Percentiles rank a stretch among this genome's conserved stretches.
Evolutionary conservation across 92 coral and sea anemone species (phyloP).

Genomic region (Umimayanthus chanpuru): DNA sequence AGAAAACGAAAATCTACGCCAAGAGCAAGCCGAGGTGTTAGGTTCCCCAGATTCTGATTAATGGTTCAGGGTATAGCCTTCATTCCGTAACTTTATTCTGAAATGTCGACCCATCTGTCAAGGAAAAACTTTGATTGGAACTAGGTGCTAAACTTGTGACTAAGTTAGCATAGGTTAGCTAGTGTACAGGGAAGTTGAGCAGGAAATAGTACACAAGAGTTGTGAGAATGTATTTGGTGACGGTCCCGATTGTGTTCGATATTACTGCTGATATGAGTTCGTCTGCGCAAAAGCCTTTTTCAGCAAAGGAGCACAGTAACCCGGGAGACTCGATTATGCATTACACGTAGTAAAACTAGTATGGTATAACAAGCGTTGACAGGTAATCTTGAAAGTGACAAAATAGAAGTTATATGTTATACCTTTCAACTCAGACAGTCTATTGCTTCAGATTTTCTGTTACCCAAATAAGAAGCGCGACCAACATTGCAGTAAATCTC

Average conservation of each 20-base stretch:
- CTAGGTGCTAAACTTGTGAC: background rate
- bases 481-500: background rate
- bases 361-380: background rate
- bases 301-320: background rate
- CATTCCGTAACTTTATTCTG: conserved; percentile 14
- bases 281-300: background rate
- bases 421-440: background rate
- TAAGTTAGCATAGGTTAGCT: background rate
- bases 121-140: conserved; percentile 18
- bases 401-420: background rate
- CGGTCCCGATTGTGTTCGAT: background rate
- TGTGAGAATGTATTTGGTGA: background rate
- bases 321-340: background rate
- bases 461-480: background rate
- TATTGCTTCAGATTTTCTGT: background rate
- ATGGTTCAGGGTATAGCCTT: background rate
- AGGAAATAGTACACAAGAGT: background rate
- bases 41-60: background rate
- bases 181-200: background rate
- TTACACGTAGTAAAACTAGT: background rate
- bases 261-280: background rate
- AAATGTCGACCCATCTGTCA: background rate
- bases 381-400: background rate
- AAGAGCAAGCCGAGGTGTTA: conserved; percentile 5
- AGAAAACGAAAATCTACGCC: background rate